Evolutionary conservation across 2,888 invertebrate species (phyloP).

Genomic region (Drosophila putrida): DNA sequence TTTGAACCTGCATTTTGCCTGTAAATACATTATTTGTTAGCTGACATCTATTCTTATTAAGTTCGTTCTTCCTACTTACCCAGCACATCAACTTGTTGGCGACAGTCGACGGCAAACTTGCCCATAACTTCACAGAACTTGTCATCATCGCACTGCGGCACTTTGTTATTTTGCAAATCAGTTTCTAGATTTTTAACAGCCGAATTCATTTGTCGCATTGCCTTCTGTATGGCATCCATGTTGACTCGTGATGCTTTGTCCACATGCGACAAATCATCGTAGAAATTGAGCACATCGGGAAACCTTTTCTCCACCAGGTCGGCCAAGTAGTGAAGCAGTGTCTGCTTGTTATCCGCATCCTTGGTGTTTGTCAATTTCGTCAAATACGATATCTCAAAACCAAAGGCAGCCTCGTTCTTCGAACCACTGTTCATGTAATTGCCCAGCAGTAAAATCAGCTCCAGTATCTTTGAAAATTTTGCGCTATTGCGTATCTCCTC

Average conservation of each 20-base stretch:
- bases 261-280: slow-evolving; percentile 95
- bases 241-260: slow-evolving; percentile 95
- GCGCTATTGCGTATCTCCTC: slow-evolving; percentile 95
- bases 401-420: slow-evolving; percentile 96
- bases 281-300: slow-evolving; percentile 93
- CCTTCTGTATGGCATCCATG: slow-evolving; percentile 92
- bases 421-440: slow-evolving; percentile 99
- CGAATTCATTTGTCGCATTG: slow-evolving; percentile 93
- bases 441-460: slow-evolving; percentile 95
- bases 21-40: not conserved
- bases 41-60: not conserved
- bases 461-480: slow-evolving; percentile 95
- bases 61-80: slow-evolving; percentile 84
- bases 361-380: slow-evolving; percentile 97
- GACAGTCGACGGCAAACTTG: slow-evolving; percentile 94
- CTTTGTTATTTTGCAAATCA: slow-evolving; percentile 93
- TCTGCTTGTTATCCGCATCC: slow-evolving; percentile 96
- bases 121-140: slow-evolving; percentile 94
- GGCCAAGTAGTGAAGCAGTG: slow-evolving; percentile 96
- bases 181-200: slow-evolving; percentile 95
- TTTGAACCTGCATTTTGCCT: slow-evolving; percentile 95
- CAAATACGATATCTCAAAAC: slow-evolving; percentile 98
- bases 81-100: slow-evolving; percentile 94
- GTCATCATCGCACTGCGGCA: slow-evolving; percentile 93
- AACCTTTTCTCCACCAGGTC: slow-evolving; percentile 95